phyloP scores from a whole-genome alignment of 2,113 vertebrate species.

The Holacanthus passer region DNA sequence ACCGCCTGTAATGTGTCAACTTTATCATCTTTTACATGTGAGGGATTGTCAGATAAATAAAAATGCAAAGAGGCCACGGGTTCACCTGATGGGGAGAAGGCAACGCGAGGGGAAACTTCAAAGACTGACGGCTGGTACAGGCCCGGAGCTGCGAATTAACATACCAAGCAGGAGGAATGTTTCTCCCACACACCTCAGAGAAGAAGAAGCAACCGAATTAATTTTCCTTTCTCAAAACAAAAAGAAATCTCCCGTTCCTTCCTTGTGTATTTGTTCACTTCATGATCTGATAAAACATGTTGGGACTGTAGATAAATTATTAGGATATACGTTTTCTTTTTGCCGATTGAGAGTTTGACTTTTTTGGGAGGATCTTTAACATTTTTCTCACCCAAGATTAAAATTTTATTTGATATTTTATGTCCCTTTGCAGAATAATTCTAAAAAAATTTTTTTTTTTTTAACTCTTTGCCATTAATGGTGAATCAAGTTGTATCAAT shows the following conservation, averaged over 20 bases:
- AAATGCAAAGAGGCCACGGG: slow-evolving; percentile 66
- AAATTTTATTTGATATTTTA: not conserved
- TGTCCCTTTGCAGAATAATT: not conserved
- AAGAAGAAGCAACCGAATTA: slow-evolving; percentile 62
- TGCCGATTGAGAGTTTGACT: not conserved
- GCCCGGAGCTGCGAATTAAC: slow-evolving; percentile 80
- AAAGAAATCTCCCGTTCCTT: slow-evolving; percentile 3
- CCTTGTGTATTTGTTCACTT: slow-evolving; percentile 5
- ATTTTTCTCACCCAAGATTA: not conserved
- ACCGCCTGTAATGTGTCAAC: slow-evolving; percentile 77
- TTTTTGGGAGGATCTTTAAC: not conserved
- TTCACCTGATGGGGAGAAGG: slow-evolving; percentile 69
- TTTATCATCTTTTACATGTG: slow-evolving; percentile 76
- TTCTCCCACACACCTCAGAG: slow-evolving; percentile 71
- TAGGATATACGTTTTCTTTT: no score
- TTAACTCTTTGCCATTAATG: not conserved
- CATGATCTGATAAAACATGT: not conserved
- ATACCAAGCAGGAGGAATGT: slow-evolving; percentile 80
- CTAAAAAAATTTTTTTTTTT: not conserved
- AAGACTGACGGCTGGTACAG: slow-evolving; percentile 69
- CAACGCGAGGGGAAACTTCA: slow-evolving; percentile 64
- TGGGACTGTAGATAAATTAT: not conserved
- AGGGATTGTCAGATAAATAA: slow-evolving; percentile 79
- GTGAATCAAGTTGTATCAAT: not conserved
- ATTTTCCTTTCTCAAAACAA: slow-evolving; percentile 38